Evolutionary conservation across 2,113 vertebrate genomes (phyloP), one percentile per base, ranked within the genome.

Genomic region (Xenotilapia caudafasciata): DNA sequence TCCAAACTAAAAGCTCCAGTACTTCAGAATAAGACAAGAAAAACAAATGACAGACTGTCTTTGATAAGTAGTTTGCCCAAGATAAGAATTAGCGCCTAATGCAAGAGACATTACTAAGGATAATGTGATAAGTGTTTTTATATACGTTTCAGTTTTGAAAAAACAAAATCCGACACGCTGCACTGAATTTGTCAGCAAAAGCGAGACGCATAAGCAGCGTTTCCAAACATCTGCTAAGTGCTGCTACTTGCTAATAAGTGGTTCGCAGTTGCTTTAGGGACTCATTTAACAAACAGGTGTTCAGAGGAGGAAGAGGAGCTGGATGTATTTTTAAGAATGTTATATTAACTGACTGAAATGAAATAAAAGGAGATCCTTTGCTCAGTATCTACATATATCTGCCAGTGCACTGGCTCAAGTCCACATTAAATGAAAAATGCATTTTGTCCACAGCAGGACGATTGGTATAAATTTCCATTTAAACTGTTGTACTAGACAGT

Each of bases 211-310:
- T 26, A 21, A 84, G n/a, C 77, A 81, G 49, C 49, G 58, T 88
- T 85, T n/a, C 33, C 26, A 75, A 91, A 92, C 90, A 90, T 90
- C 90, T 94, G 79, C 70, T 88, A 26, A 68, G 31, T 23, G 49
- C 4, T n/a, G 42, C 65, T 70, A 21, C 62, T 86, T 4, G 10
- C 85, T 83, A 88, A 90, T 85, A 83, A 82, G 86, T 85, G 86
- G 85, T 70, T 89, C 51, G 15, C 81, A 81, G 62, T 4, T 83
- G 88, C 81, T 75, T 15, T 54, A 90, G 31, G 14, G 54, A 77
- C 54, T 79, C 11, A 56, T 88, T 86, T 80, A 33, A 68, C 65
- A 83, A 92, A 86, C 91, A 89, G 85, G 87, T 92, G 89, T 89
- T 89, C 83, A 84, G 58, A 62, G 35, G 65, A 58, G 33, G 70